Evolutionary conservation across 2,888 invertebrate genomes (phyloP), one percentile per base, ranked within the genome.

Genomic region (Acrocera orbiculus): DNA sequence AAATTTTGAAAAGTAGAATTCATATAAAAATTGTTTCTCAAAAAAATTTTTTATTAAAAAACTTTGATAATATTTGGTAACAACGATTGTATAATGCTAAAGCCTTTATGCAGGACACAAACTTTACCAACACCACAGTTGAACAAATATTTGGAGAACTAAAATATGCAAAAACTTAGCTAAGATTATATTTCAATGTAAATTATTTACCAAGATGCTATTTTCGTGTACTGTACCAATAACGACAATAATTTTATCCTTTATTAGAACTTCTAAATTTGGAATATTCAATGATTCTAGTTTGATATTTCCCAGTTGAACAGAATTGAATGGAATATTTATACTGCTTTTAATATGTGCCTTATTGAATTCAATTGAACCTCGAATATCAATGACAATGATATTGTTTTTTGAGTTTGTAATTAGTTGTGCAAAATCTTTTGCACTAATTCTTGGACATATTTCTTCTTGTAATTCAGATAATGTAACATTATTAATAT

Each of bases 61-160:
- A 34, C 38, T 24, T 37, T 26, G 41, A 58, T 49, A 42, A 60
- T 53, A 46, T 56, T 73, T 1, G 79, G 75, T 33, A 73, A 65
- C 42, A 75, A 69, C 4, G 73, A 61, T 38, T 70, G 65, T 30
- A 92, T 63, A n/a, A 79, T 73, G 43, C 80, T 70, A 46, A 89
- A 79, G 27, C 92, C 92, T 35, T 82, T 82, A 61, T 90, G 86
- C 10, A 93, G 66, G 10, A 80, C 73, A 54, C 89, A 87, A 5
- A 92, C 85, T 49, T 76, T 70, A 1, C 71, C 64, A 35, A 85
- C 76, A 34, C 72, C 70, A 50, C 83, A 78, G 40, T 75, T 72
- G 29, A 93, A 70, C 39, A 93, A 63, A 52, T 78, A 78, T 47
- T 79, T 79, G 30, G 89, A 83, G 68, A 92, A 87, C 85, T 90